Evolutionary conservation across 1,140 invertebrate species (phyloP).

Genomic region (Pachypsylla venusta): DNA sequence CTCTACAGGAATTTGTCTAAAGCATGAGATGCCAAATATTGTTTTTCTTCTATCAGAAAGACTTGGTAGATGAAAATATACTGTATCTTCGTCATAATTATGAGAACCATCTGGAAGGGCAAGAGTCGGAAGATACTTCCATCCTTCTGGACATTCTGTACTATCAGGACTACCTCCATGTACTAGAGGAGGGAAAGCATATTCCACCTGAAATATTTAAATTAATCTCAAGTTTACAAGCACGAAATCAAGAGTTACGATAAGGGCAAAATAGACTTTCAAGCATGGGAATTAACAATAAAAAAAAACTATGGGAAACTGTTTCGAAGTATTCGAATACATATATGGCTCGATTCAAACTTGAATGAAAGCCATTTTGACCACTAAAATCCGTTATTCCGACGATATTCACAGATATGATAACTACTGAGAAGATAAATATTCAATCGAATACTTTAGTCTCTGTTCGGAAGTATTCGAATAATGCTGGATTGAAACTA

Average conservation of each 20-base stretch:
- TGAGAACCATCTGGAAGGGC: conserved; percentile 96
- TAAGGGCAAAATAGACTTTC: background rate
- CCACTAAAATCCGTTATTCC: too few species aligned
- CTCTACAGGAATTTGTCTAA: conserved; percentile 90
- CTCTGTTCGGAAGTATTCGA: too few species aligned
- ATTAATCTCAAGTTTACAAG: background rate
- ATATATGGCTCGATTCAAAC: too few species aligned
- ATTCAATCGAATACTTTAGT: too few species aligned
- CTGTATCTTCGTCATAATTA: conserved; percentile 89
- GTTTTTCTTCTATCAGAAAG: conserved; percentile 65
- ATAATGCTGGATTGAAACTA: too few species aligned
- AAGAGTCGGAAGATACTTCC: conserved; percentile 90
- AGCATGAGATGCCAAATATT: conserved; percentile 94
- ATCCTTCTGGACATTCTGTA: conserved; percentile 72
- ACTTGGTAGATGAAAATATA: conserved; percentile 91
- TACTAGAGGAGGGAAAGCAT: conserved; percentile 80
- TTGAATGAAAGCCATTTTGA: too few species aligned
- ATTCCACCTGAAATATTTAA: conserved; percentile 65
- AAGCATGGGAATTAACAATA: background rate
- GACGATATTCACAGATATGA: too few species aligned
- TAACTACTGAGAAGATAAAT: too few species aligned
- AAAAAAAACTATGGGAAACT: too few species aligned
- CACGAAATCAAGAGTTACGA: background rate
- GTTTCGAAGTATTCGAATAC: too few species aligned
- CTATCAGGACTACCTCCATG: conserved; percentile 43